Evolutionary conservation across 2,113 vertebrate genomes (phyloP).

Genomic region (Phoxinus phoxinus): DNA sequence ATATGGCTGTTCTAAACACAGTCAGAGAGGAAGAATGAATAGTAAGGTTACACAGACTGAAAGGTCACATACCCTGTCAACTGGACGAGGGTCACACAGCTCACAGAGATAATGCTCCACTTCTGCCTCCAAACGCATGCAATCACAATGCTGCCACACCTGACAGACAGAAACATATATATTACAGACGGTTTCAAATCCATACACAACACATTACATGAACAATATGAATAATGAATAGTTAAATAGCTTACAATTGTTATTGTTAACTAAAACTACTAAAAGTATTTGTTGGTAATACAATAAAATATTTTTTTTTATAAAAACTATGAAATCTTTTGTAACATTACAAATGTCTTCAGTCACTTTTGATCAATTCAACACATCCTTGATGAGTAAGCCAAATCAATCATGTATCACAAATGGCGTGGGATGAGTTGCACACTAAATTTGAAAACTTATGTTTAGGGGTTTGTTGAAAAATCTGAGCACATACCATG

Average conservation of each 20-base stretch:
- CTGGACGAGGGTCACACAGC: slow-evolving; percentile 89
- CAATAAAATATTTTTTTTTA: too few species aligned
- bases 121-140: slow-evolving; percentile 91
- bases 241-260: background rate
- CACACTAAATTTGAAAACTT: background rate
- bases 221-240: background rate
- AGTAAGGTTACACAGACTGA: background rate
- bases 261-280: background rate
- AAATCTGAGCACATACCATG: slow-evolving; percentile 78
- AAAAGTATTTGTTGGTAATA: background rate
- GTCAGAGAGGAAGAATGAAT: background rate
- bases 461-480: too few species aligned
- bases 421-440: background rate
- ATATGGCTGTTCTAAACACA: slow-evolving; percentile 6
- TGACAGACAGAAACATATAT: slow-evolving; percentile 57
- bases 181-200: background rate
- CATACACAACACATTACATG: background rate
- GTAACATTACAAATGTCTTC: too few species aligned
- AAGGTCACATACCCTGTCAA: slow-evolving; percentile 83
- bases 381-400: too few species aligned
- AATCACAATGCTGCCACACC: slow-evolving; percentile 99
- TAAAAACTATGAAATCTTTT: too few species aligned
- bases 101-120: slow-evolving; percentile 98
- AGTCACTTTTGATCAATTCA: too few species aligned
- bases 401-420: background rate